A percentile compares a stretch with the other conserved stretches of the same genome.
phyloP scores from a whole-genome alignment of 2,113 vertebrate species.

The Cacatua alba region DNA sequence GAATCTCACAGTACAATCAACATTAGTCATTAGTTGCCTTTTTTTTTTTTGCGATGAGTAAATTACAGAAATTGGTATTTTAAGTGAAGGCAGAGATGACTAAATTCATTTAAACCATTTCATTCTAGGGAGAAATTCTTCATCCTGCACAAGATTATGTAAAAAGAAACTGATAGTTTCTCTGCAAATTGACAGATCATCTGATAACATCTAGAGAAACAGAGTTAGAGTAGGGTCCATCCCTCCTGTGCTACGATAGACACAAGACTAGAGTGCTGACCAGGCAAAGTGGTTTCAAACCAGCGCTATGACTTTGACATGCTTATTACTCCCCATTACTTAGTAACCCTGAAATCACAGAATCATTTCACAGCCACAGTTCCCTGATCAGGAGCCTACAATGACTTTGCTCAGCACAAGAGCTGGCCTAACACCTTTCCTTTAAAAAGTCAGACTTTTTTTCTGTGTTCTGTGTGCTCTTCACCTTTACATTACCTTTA shows the following conservation, averaged over 20 bases:
- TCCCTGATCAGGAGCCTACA: background rate
- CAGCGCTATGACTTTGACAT: no score
- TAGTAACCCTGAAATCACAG: background rate
- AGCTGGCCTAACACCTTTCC: background rate
- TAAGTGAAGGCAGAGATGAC: background rate
- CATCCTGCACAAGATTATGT: background rate
- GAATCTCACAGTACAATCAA: slow-evolving; percentile 9
- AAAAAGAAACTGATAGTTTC: background rate
- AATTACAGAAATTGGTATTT: slow-evolving; percentile 4
- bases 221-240: background rate
- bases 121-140: background rate
- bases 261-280: background rate
- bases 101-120: background rate
- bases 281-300: background rate
- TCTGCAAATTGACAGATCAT: background rate
- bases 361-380: background rate
- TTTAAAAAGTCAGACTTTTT: background rate
- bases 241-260: fast-evolving
- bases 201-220: background rate
- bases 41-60: background rate
- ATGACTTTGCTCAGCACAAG: background rate
- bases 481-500: background rate
- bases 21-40: background rate
- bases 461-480: background rate
- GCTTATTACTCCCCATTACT: background rate